Evolutionary conservation across 2,888 invertebrate species (phyloP), one percentile per base, ranked within the genome.

Genomic region (Neoitamus cyanurus): DNA sequence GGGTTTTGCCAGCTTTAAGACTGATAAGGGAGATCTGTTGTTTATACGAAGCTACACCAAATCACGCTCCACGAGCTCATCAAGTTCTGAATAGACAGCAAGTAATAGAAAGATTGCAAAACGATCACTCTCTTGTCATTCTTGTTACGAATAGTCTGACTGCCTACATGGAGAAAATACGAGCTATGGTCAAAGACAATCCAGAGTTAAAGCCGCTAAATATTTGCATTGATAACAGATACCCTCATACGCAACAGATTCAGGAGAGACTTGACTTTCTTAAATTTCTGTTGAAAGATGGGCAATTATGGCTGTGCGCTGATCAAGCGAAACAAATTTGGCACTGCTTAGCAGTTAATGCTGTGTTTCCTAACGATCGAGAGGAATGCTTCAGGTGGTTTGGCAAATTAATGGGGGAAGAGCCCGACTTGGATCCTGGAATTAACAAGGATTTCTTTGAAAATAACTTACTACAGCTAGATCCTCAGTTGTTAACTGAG

Each of bases 351-450:
- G 98, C 98, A 1, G 98, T 98, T 90, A 95, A 95, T 89, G 98
- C 98, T 11, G 97, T 98, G 11, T 98, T 98, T 90, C 93, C 95
- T 13, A 95, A 96, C 1, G 99, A 99, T 91, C 94, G 98, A 48
- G 99, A 99, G 91, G 97, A 98, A 37, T 98, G 99, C 91, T 99
- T 99, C 92, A 96, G 97, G 88, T 99, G 99, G 99, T 99, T 98
- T 92, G 97, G 98, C 48, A 98, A 98, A 92, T 92, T 98, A 46
- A 97, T 98, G 97, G 97, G 97, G 20, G 98, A 98, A 88, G 98
- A 99, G 90, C 98, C 98, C 0, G 99, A 99, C 91, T 92, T 99
- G 83, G 99, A 99, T 92, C 98, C 98, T 0, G 97, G 97, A 88
- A 97, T 98, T 84, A 98, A 97, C 89, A 94, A 96, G 90, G 97